Evolutionary conservation across 2,888 invertebrate species (phyloP), one percentile per base, ranked within the genome.

Genomic region (Incurvaria masculella): DNA sequence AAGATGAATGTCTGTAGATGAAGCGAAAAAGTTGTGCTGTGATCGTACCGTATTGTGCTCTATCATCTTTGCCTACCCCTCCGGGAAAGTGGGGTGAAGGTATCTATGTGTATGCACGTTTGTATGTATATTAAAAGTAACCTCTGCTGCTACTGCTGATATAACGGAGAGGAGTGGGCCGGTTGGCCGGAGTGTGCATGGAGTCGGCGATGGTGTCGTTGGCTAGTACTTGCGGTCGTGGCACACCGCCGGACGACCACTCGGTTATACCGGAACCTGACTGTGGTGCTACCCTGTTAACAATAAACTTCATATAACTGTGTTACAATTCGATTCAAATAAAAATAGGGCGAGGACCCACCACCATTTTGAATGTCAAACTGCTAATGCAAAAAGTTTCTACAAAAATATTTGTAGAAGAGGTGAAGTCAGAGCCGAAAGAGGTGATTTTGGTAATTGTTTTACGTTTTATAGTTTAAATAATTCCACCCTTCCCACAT

Each of bases 141-240:
- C 76, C 76, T 64, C 69, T 65, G 53, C 76, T 76, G 46, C 78
- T 78, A 53, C 76, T 76, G 54, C 78, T 76, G 11, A 78, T 76
- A 52, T 78, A 78, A 62, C 71, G 63, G n/a, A 75, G 56, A 20
- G 69, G 66, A 4, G 60, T 60, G 0, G 72, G 74, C 50, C 69
- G 64, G 39, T 68, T 71, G 45, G 58, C 66, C 0, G 75, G 75
- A 0, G 78, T 76, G 49, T 56, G 57, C 27, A 71, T 59, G 19
- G 66, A 69, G 38, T 73, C 67, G 0, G 54, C 61, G 2, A 62
- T 59, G 0, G 65, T 67, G 49, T 76, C 78, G 39, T 66, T 69
- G 0, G 73, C 74, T 10, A 74, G 56, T 1, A 75, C 56, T 43
- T 61, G 61, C 1, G 64, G 61, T 26, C 18, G 14, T 6, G 56